Base-by-base conservation (phyloP, 2,113 vertebrate genomes). In the Mormyrus iriodes region DNA sequence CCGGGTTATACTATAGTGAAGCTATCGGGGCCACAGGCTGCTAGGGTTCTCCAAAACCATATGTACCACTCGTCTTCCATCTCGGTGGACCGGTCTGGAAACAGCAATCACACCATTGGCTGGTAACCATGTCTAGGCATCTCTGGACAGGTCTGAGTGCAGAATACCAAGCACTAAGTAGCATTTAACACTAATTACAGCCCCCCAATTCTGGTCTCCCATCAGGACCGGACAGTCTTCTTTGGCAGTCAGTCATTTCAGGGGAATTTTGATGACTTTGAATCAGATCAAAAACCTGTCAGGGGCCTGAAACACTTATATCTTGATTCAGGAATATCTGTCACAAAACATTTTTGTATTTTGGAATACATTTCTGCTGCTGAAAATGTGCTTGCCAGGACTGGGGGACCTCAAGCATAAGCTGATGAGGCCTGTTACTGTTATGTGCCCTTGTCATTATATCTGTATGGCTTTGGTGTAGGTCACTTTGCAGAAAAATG, bases 241-340 rank as follows among this genome's bases (percentile, higher is more conserved):
- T 90, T 85, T 88, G 88, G 89, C 90, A 91, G 89, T 87, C 92
- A 35, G 88, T 92, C 85, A 89, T 90, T 90, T 84, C 44, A 46
- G 58, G 42, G 52, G 12, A 39, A 65, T 89, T 85, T 65, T 58
- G 35, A 65, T 46, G 52, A 84, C 73, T 27, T 48, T 44, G 79
- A 86, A 51, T 49, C 13, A 65, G 39, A 51, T 44, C 79, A 84
- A 55, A 73, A 89, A 83, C 51, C 82, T 58, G 82, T 53, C 89
- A 73, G 12, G 31, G 19, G 9, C 48, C 61, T 27, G 27, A 49
- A 51, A 76, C 76, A 52, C 53, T 86, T 65, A 87, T 53, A 6
- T 4, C 39, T 76, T 42, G 12, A 76, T 35, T 42, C 35, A 19
- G 15, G 73, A 42, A 79, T 79, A 79, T 35, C 52, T 48, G 21